These are phyloP conservation scores for Apocheima hispidaria DNA, from an alignment of 2,888 invertebrate species.

Conservation along the genomic window DNA sequence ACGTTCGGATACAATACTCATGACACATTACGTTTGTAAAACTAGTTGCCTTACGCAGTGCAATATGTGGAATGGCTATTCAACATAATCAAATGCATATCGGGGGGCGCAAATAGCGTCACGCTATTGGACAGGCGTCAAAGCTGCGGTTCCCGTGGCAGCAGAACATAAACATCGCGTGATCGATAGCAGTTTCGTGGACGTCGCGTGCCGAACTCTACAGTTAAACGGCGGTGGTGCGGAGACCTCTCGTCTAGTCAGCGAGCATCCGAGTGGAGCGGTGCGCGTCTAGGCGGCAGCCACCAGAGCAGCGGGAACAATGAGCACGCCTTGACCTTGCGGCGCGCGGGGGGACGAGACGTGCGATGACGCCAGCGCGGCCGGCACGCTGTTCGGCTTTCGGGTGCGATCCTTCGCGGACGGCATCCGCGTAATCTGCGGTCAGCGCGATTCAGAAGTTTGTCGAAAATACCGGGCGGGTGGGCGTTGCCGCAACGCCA, in stretches of 20 bases:
- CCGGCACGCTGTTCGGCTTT: conserved; percentile 81
- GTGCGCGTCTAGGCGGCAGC: conserved; percentile 65
- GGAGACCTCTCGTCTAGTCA: conserved; percentile 54
- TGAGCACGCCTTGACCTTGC: conserved; percentile 84
- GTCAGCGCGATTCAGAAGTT: conserved; percentile 77
- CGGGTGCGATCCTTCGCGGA: conserved; percentile 85
- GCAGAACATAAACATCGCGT: conserved; percentile 78
- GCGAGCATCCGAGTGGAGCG: conserved; percentile 59
- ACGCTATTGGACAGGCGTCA: conserved; percentile 57
- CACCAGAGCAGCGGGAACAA: conserved; percentile 71
- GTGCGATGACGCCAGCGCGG: conserved; percentile 83
- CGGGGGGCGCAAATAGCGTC: conserved; percentile 58
- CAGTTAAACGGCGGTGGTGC: conserved; percentile 50
- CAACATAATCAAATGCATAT: conserved; percentile 55
- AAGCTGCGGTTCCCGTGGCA: conserved; percentile 76
- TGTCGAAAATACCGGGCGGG: conserved; percentile 80
- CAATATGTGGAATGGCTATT: conserved; percentile 44
- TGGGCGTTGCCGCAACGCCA: conserved; percentile 75
- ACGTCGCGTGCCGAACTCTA: conserved; percentile 54
- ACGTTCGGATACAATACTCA: conserved; percentile 38
- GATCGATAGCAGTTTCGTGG: conserved; percentile 72
- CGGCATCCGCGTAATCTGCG: conserved; percentile 84
- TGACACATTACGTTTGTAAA: conserved; percentile 26
- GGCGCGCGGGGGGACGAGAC: conserved; percentile 77
- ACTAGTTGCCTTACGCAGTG: conserved; percentile 31